phyloP scores from a whole-genome alignment of 1,140 invertebrate genomes.

The Drosophila biarmipes region DNA sequence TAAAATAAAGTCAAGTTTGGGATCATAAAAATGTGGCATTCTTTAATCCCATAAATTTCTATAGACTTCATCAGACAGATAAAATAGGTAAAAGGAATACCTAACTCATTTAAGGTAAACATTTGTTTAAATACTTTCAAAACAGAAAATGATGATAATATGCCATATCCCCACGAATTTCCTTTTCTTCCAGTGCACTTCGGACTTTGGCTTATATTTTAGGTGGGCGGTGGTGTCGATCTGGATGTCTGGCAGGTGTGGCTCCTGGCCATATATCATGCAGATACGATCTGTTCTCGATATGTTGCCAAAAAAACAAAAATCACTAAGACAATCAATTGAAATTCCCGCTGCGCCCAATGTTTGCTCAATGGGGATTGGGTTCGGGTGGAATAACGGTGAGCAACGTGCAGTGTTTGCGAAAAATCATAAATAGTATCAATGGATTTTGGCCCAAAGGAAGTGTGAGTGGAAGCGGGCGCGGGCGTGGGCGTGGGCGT shows the following conservation, averaged over 20 bases:
- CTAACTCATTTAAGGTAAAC: not conserved
- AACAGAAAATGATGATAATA: no score
- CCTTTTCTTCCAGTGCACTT: constrained; percentile 7
- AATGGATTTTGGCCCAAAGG: constrained; percentile 37
- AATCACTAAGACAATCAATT: constrained; percentile 48
- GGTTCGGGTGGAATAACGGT: constrained; percentile 68
- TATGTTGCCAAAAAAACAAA: constrained; percentile 36
- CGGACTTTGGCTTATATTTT: constrained; percentile 18
- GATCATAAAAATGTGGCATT: no score
- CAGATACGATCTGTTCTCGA: constrained; percentile 76
- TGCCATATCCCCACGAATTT: not conserved
- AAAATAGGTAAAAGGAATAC: no score
- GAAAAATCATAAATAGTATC: constrained; percentile 37
- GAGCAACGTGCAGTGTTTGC: constrained; percentile 62
- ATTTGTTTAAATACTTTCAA: no score
- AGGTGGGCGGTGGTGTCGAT: constrained; percentile 48
- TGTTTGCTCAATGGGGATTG: constrained; percentile 46
- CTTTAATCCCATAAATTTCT: no score
- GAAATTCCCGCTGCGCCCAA: constrained; percentile 57
- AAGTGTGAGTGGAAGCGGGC: constrained; percentile 25
- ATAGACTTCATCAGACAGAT: no score
- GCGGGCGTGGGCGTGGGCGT: constrained; percentile 18
- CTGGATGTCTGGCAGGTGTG: constrained; percentile 45
- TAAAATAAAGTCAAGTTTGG: no score
- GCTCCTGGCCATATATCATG: constrained; percentile 60